Conservation (phyloP, 1,140 invertebrate genomes). For the Drosophila pandora region DNA sequence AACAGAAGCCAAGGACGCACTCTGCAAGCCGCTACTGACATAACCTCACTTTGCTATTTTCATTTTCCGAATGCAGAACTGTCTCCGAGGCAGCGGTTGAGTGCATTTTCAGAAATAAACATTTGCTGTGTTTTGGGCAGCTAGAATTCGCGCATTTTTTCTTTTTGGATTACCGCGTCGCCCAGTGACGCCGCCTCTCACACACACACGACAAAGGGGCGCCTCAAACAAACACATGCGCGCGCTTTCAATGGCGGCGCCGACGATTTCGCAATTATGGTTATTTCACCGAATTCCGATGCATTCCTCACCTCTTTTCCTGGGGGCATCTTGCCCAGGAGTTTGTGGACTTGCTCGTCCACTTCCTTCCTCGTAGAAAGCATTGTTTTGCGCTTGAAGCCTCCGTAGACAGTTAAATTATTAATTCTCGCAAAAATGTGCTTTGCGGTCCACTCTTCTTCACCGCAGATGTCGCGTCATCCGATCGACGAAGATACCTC, state of each 20-base stretch:
- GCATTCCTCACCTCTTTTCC: slow-evolving; percentile 51
- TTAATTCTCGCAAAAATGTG: slow-evolving; percentile 44
- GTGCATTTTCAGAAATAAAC: neutral
- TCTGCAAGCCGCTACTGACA: neutral
- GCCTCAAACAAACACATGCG: slow-evolving; percentile 22
- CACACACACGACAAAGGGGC: slow-evolving; percentile 7
- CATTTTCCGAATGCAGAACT: slow-evolving; percentile 7
- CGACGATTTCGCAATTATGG: slow-evolving; percentile 67
- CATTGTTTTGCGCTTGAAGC: slow-evolving; percentile 21
- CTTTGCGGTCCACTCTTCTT: slow-evolving; percentile 17
- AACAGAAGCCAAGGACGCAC: slow-evolving; percentile 7
- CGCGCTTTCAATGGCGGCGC: slow-evolving; percentile 47
- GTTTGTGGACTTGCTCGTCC: slow-evolving; percentile 64
- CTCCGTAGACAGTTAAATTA: neutral
- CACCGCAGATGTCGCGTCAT: slow-evolving; percentile 9
- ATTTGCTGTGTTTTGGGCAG: neutral
- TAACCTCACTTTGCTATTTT: slow-evolving; percentile 37
- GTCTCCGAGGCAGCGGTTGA: neutral
- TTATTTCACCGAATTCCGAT: slow-evolving; percentile 35
- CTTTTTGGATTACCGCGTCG: slow-evolving; percentile 11
- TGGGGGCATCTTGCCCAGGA: slow-evolving; percentile 46
- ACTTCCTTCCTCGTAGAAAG: slow-evolving; percentile 56
- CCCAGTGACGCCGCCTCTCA: slow-evolving; percentile 46
- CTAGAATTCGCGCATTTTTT: slow-evolving; percentile 41
- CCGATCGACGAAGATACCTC: slow-evolving; percentile 12